Conservation (phyloP, 2,113 vertebrate species). For the Procavia capensis region DNA sequence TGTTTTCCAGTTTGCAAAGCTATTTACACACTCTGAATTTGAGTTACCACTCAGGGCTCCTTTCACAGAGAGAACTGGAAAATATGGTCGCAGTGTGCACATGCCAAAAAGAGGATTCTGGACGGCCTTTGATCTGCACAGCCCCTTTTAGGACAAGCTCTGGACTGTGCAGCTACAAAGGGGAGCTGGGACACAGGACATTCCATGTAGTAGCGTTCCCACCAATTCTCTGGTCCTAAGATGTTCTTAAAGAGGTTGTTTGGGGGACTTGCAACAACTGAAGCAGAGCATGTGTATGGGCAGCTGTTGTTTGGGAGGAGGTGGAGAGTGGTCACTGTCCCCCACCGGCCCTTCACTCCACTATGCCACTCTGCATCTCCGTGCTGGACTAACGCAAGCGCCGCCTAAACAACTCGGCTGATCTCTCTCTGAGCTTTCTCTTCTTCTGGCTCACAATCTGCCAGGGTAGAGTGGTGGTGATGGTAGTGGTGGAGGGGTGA, state of each 20-base stretch:
- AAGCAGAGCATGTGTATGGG: neutral
- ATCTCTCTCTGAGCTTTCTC: conserved; percentile 68
- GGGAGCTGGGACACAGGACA: neutral
- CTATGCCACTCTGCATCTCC: neutral
- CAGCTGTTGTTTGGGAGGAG: neutral
- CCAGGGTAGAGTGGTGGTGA: neutral
- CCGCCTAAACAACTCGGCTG: conserved; percentile 64
- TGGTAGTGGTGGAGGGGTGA: neutral
- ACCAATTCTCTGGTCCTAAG: neutral
- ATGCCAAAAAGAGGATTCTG: neutral
- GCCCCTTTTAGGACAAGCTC: neutral
- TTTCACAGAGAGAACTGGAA: neutral
- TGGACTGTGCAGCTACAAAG: neutral
- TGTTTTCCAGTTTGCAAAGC: neutral
- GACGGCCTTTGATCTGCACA: neutral
- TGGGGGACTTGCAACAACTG: neutral
- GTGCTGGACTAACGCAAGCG: conserved; percentile 69
- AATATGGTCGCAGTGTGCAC: neutral
- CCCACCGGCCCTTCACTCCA: no score
- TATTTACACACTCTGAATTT: neutral
- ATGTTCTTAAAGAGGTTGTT: neutral
- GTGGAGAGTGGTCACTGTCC: neutral
- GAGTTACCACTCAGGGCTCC: neutral
- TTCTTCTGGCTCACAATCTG: conserved; percentile 53
- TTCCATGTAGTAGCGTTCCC: neutral